Evolutionary conservation across 2,888 invertebrate genomes (phyloP), one percentile per base, ranked within the genome.

Genomic region (Sericinus montela): DNA sequence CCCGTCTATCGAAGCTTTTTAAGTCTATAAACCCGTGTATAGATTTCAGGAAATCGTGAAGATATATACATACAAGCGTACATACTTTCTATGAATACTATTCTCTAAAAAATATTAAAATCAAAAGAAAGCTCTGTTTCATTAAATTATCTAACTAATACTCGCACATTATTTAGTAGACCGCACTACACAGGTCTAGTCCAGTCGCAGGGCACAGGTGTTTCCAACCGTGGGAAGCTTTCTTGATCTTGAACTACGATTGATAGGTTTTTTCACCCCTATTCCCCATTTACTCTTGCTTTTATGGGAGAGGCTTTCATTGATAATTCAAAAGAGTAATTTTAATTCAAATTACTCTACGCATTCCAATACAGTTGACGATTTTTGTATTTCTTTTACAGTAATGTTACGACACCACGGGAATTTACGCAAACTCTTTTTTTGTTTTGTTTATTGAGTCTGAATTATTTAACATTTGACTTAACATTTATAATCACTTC

Each of bases 161-260:
- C 9, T 6, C 40, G 63, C 66, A 63, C 62, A 29, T 23, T 32
- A 8, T 49, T 50, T 40, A n/a, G 45, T 42, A 39, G 62, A 46
- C 46, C 38, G 39, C 10, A 25, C 8, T 46, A 55, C 50, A 38
- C 53, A 60, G 54, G 58, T 58, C 59, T 57, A 65, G 63, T 61
- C 58, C 55, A 32, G 52, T 53, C 56, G 58, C 67, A 72, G 76
- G 70, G 73, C 79, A 81, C 84, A 85, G 84, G 83, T 85, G 84
- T 72, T 62, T 59, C 58, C 46, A 56, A 56, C 76, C 84, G 83
- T 85, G 84, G 82, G 84, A 83, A 84, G 73, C 63, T 58, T 64
- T 62, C 76, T 75, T 75, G 67, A 69, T 69, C 65, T 68, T 69
- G 71, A 62, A 63, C 66, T 62, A 61, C 66, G 67, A 69, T 65